Evolutionary conservation across 2,888 invertebrate genomes (phyloP).

Genomic region (Parochlus steinenii): DNA sequence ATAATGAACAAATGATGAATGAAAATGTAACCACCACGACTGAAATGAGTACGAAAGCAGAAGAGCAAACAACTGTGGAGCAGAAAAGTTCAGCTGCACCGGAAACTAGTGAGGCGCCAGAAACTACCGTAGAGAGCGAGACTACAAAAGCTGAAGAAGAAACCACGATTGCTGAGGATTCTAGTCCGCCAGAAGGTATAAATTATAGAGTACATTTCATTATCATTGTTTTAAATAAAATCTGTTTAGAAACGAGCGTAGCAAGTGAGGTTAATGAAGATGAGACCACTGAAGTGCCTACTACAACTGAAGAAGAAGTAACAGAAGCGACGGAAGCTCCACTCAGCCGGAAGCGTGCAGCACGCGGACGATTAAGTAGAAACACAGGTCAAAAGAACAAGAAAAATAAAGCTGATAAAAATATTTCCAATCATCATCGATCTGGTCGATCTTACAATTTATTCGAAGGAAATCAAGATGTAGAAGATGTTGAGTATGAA

Average conservation of each 20-base stretch:
- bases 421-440: conserved; percentile 12
- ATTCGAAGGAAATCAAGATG: conserved; percentile 1
- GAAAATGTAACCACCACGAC: conserved; percentile 16
- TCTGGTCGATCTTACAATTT: conserved; percentile 8
- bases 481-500: conserved; percentile 12
- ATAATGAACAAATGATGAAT: background rate
- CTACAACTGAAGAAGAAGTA: conserved; percentile 16
- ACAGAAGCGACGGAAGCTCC: conserved; percentile 14
- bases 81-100: conserved; percentile 15
- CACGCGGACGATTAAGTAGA: background rate
- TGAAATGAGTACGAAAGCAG: conserved; percentile 9
- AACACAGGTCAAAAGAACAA: too few relatives aligned
- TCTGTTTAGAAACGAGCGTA: conserved; percentile 10
- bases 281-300: conserved; percentile 1
- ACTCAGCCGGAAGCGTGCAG: conserved; percentile 6
- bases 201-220: too few relatives aligned
- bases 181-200: background rate
- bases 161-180: conserved; percentile 11
- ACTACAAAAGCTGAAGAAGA: conserved; percentile 13
- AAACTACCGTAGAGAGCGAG: conserved; percentile 17
- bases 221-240: too few relatives aligned
- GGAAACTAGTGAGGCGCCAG: conserved; percentile 14
- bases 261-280: conserved; percentile 15
- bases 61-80: conserved; percentile 10
- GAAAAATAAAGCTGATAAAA: too few relatives aligned